Conservation (phyloP, 2,888 invertebrate genomes). For the Griposia aprilina region DNA sequence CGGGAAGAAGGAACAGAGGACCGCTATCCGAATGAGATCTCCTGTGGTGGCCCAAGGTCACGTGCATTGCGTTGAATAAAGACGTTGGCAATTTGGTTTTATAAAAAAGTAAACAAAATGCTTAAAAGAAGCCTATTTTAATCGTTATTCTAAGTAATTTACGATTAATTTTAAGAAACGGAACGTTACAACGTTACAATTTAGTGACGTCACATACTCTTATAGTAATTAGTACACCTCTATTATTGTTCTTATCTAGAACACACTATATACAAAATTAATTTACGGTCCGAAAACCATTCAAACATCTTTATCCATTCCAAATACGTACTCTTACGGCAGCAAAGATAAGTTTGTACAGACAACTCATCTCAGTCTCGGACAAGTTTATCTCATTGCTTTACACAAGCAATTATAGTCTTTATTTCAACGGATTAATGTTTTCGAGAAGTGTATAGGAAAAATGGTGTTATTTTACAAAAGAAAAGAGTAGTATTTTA, state of each 20-base stretch:
- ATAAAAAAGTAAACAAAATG: no score
- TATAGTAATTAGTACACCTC: slow-evolving; percentile 57
- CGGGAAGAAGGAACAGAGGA: no score
- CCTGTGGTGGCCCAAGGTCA: no score
- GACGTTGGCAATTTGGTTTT: no score
- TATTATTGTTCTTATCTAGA: slow-evolving; percentile 24
- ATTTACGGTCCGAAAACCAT: slow-evolving; percentile 4
- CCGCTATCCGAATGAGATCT: no score
- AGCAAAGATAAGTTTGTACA: slow-evolving; percentile 51
- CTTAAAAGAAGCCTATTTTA: no score
- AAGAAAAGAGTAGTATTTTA: slow-evolving; percentile 48
- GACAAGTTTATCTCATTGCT: slow-evolving; percentile 27
- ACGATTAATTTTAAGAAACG: no score
- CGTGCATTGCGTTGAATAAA: no score
- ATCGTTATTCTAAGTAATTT: no score
- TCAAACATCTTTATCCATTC: not conserved
- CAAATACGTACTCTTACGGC: slow-evolving; percentile 1
- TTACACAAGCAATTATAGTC: slow-evolving; percentile 14
- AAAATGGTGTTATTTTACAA: slow-evolving; percentile 38
- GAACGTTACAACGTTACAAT: no score
- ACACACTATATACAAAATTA: slow-evolving; percentile 39
- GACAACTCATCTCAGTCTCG: slow-evolving; percentile 42
- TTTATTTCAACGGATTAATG: not conserved
- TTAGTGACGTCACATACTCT: slow-evolving; percentile 19
- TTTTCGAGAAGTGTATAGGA: not conserved